Evolutionary conservation across 2,888 invertebrate species (phyloP).

Genomic region (Brachypalpus laphriformis): DNA sequence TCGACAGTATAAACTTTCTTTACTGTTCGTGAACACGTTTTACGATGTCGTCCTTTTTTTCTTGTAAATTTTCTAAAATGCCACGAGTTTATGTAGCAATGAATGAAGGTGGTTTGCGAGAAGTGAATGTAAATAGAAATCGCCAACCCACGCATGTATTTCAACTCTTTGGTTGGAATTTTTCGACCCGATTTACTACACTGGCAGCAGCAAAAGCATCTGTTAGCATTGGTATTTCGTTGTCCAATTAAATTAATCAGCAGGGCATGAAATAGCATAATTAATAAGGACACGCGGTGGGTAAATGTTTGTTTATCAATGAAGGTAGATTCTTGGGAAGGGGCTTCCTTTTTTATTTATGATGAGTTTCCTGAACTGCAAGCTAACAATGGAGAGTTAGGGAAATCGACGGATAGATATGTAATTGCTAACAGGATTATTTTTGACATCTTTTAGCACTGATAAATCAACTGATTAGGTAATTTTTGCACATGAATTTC

Average conservation of each 20-base stretch:
- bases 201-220: neutral
- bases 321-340: neutral
- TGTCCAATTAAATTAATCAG: constrained; percentile 63
- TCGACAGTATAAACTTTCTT: neutral
- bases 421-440: neutral
- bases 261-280: constrained; percentile 53
- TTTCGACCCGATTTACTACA: neutral
- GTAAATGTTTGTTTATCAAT: constrained; percentile 11
- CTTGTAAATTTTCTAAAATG: constrained; percentile 2
- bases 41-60: constrained; percentile 12
- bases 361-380: neutral
- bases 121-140: constrained; percentile 27
- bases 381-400: neutral
- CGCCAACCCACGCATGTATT: constrained; percentile 15
- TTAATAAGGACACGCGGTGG: constrained; percentile 21
- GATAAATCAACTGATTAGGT: constrained; percentile 9
- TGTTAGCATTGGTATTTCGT: constrained; percentile 1
- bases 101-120: neutral
- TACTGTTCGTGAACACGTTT: constrained; percentile 8
- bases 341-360: neutral
- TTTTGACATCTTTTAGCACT: constrained; percentile 1
- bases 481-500: neutral
- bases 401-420: constrained; percentile 1
- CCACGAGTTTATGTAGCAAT: neutral
- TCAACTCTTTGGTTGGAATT: neutral